phyloP scores from a whole-genome alignment of 2,888 invertebrate genomes.

The Dione juno region DNA sequence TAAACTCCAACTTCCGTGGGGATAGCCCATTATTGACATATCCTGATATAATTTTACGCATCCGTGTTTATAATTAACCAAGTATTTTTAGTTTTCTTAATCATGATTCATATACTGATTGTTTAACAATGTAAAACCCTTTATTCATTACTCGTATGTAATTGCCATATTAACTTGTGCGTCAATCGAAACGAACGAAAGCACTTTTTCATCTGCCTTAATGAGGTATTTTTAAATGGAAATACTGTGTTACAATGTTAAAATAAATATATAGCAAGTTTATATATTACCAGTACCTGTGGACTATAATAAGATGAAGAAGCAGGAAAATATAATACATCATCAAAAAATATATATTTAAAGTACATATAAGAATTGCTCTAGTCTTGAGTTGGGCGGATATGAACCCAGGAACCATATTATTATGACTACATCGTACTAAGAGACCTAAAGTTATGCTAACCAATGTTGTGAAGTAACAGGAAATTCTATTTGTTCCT shows the following conservation, averaged over 20 bases:
- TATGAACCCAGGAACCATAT: too few relatives aligned
- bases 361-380: too few relatives aligned
- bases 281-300: too few relatives aligned
- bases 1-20: slow-evolving; percentile 33
- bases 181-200: slow-evolving; percentile 3
- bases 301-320: too few relatives aligned
- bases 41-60: slow-evolving; percentile 26
- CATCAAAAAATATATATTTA: too few relatives aligned
- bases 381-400: too few relatives aligned
- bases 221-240: not conserved
- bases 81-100: slow-evolving; percentile 4
- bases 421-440: too few relatives aligned
- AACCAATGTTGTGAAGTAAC: slow-evolving; percentile 35
- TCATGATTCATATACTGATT: slow-evolving; percentile 9
- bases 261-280: not conserved
- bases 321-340: too few relatives aligned
- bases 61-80: slow-evolving; percentile 25
- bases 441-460: too few relatives aligned
- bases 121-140: slow-evolving; percentile 13
- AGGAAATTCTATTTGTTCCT: slow-evolving; percentile 28
- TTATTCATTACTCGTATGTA: slow-evolving; percentile 1
- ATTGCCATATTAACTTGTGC: slow-evolving; percentile 5
- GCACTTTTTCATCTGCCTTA: not conserved
- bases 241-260: not conserved
- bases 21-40: slow-evolving; percentile 29